Evolutionary conservation across 2,113 vertebrate species (phyloP).

Genomic region (Anhinga anhinga): DNA sequence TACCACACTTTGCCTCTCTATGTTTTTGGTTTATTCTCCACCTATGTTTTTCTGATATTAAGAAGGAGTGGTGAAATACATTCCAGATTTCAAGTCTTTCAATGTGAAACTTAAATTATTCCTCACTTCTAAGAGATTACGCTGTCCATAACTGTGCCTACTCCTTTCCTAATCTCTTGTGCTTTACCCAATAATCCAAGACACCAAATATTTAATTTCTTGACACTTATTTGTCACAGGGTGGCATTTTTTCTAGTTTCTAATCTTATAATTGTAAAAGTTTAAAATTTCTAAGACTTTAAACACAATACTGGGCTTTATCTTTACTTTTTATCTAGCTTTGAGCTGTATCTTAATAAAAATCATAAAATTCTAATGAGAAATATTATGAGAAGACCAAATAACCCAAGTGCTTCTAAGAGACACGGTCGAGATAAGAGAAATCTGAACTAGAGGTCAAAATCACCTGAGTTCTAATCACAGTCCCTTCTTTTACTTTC

Average conservation of each 20-base stretch:
- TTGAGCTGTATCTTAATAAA: background rate
- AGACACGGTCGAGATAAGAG: background rate
- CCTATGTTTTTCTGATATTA: background rate
- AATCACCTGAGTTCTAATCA: background rate
- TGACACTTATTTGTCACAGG: background rate
- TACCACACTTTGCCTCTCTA: background rate
- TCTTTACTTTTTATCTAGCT: background rate
- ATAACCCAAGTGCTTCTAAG: background rate
- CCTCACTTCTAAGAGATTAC: background rate
- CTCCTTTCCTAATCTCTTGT: background rate
- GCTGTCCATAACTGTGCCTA: background rate
- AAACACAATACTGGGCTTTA: background rate
- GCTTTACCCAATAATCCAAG: background rate
- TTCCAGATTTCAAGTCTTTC: background rate
- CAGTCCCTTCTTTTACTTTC: background rate
- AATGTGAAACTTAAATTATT: background rate
- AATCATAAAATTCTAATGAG: background rate
- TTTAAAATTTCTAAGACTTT: background rate
- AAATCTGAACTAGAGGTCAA: background rate
- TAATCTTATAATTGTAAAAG: background rate
- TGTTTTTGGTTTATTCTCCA: background rate
- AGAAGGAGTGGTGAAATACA: background rate
- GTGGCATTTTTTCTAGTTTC: background rate
- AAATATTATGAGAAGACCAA: background rate
- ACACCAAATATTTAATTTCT: background rate